phyloP scores from a whole-genome alignment of 1,140 invertebrate genomes.

The Zelostemma sp. region DNA sequence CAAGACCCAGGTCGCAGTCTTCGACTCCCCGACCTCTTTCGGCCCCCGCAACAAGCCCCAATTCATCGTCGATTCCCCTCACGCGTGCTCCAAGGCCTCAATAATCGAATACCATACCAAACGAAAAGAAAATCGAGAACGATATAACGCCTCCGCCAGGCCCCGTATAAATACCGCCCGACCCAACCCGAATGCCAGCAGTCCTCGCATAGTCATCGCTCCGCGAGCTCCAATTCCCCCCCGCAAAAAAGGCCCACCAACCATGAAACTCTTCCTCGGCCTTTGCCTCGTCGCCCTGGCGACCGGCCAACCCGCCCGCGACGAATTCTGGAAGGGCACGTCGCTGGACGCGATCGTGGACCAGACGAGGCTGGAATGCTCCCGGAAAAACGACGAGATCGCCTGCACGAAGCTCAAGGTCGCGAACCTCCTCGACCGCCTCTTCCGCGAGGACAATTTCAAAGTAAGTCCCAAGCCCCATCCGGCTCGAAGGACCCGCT shows the following conservation, averaged over 20 bases:
- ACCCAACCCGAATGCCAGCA: conserved; percentile 61
- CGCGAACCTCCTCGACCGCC: conserved; percentile 80
- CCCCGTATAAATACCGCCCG: conserved; percentile 66
- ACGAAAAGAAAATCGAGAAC: conserved; percentile 70
- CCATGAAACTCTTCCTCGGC: conserved; percentile 57
- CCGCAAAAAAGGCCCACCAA: too few relatives aligned
- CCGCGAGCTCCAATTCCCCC: too few relatives aligned
- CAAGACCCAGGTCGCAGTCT: too few relatives aligned
- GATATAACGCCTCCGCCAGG: conserved; percentile 46
- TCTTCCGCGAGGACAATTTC: conserved; percentile 82
- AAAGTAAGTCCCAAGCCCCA: conserved; percentile 73
- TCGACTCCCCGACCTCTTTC: too few relatives aligned
- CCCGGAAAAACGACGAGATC: conserved; percentile 80
- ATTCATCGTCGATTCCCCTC: conserved; percentile 27
- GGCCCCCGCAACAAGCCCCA: too few relatives aligned
- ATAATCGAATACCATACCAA: conserved; percentile 70
- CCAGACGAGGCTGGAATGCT: conserved; percentile 79
- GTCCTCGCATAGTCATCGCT: conserved; percentile 57
- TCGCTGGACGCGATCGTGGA: conserved; percentile 79
- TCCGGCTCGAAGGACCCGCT: too few relatives aligned
- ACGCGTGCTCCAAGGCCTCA: conserved; percentile 63
- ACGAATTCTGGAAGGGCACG: conserved; percentile 77
- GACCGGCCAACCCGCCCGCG: conserved; percentile 74
- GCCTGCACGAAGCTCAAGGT: conserved; percentile 86
- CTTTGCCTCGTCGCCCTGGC: conserved; percentile 67